Percentiles rank a stretch among this genome's conserved stretches.
phyloP scores from a whole-genome alignment of 2,888 invertebrate species.

The Machimus atricapillus region DNA sequence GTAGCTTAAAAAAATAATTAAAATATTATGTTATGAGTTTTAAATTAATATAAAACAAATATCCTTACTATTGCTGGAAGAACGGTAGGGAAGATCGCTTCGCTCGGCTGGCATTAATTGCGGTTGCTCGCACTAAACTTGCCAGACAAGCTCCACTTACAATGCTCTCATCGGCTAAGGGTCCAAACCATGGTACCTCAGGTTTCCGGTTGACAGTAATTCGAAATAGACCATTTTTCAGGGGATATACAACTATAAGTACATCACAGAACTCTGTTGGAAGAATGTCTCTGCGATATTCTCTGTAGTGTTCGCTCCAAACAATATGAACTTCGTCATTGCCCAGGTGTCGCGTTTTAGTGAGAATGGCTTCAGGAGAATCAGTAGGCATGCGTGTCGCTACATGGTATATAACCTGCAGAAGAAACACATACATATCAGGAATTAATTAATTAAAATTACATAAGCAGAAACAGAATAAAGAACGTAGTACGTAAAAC shows the following conservation, averaged over 20 bases:
- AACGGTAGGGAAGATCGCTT: constrained; percentile 88
- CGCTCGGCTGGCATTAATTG: constrained; percentile 89
- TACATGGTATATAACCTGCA: constrained; percentile 88
- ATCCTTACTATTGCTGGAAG: constrained; percentile 86
- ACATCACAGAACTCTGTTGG: constrained; percentile 99
- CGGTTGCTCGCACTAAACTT: constrained; percentile 86
- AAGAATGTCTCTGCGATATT: constrained; percentile 95
- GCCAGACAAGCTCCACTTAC: constrained; percentile 71
- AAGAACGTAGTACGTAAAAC: too few relatives aligned
- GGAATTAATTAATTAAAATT: too few relatives aligned
- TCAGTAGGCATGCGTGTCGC: constrained; percentile 96
- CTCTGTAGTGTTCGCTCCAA: constrained; percentile 97
- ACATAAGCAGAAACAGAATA: background rate
- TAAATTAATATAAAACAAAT: constrained; percentile 39
- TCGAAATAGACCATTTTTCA: constrained; percentile 83
- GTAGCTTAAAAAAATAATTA: constrained; percentile 69
- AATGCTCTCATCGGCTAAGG: constrained; percentile 89
- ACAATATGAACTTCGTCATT: constrained; percentile 99
- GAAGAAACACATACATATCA: background rate
- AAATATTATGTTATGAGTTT: constrained; percentile 6
- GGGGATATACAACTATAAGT: constrained; percentile 93
- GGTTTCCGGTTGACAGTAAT: constrained; percentile 88
- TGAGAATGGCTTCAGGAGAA: constrained; percentile 83
- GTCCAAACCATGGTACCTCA: constrained; percentile 93
- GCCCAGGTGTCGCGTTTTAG: constrained; percentile 94